phyloP scores from a whole-genome alignment of 2,888 invertebrate species.

The Diadegma fenestrale region DNA sequence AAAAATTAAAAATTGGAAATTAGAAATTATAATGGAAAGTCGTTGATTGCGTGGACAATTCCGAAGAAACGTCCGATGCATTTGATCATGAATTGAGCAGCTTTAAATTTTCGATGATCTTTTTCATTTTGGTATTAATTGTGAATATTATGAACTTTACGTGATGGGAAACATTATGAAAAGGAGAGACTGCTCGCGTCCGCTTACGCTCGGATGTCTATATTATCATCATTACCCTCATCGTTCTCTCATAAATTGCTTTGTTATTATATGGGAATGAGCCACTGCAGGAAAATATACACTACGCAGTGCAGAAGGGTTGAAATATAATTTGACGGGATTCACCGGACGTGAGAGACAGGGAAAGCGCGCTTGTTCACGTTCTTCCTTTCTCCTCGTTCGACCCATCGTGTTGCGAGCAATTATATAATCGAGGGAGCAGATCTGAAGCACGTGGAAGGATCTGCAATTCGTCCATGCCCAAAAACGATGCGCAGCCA shows the following conservation, averaged over 20 bases:
- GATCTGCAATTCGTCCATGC: background rate
- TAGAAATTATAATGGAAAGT: background rate
- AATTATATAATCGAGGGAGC: conserved; percentile 39
- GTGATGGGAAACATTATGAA: conserved; percentile 23
- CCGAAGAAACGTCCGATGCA: background rate
- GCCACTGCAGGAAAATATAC: conserved; percentile 36
- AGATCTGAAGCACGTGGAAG: background rate
- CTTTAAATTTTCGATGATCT: conserved; percentile 47
- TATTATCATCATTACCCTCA: conserved; percentile 67
- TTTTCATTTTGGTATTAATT: conserved; percentile 36
- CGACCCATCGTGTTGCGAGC: conserved; percentile 40
- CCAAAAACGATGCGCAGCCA: background rate
- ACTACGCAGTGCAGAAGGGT: conserved; percentile 15
- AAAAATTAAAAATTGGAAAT: too few relatives aligned
- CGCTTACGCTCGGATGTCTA: conserved; percentile 55
- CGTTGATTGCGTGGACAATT: background rate
- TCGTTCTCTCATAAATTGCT: conserved; percentile 62
- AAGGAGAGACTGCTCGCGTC: conserved; percentile 31
- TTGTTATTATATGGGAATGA: conserved; percentile 57
- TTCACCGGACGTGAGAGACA: conserved; percentile 38
- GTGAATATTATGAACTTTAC: background rate
- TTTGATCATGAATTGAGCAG: background rate
- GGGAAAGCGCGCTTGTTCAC: conserved; percentile 12
- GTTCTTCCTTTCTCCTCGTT: conserved; percentile 32
- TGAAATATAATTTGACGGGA: conserved; percentile 63